Evolutionary conservation across 2,113 vertebrate genomes (phyloP), one percentile per base, ranked within the genome.

Genomic region (Stegostoma tigrinum): DNA sequence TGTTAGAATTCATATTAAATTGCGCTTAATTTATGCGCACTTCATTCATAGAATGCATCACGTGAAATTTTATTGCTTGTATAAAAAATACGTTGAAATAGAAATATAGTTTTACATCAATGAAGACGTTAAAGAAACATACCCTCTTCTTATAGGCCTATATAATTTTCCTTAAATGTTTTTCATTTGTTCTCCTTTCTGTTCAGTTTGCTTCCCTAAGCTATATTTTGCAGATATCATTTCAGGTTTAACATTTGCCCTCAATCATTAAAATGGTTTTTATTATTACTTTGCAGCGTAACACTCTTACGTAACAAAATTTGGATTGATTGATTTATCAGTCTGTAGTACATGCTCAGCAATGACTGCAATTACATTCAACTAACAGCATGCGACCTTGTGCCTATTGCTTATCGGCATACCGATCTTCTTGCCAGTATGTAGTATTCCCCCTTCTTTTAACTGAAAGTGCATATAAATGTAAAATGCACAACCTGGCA

Each of bases 1-100:
- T 75, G 68, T 95, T 95, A 95, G 21, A 72, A 70, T 95, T 93
- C 89, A 67, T 95, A 52, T 48, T 95, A 52, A 95, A 95, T 95
- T 72, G 94, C 68, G 52, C 75, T 95, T 95, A 48, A 48, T 95
- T 93, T 66, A 75, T 75, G 94, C 75, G 94, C 45, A 95, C 94
- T 72, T 95, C 94, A 95, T 95, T 95, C 94, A 95, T 6, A 95
- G 94, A 95, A 95, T 95, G 94, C 94, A 95, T 52, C 94, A 95
- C 94, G 42, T 95, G 94, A 95, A 95, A 48, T 95, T 72, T 95
- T 95, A 95, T 72, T 95, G 94, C 94, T 95, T 95, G 68, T 95
- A 95, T 72, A 95, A 95, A 95, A 95, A 72, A 95, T 72, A 95
- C 24, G 68, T 70, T 70, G 67, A 95, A 95, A 70, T 95, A 95